Percentiles rank a stretch among this genome's conserved stretches.
Conservation (phyloP, 30 jellyfish, hydroid and myxozoan species). For the Chrysaora quinquecirrha region DNA sequence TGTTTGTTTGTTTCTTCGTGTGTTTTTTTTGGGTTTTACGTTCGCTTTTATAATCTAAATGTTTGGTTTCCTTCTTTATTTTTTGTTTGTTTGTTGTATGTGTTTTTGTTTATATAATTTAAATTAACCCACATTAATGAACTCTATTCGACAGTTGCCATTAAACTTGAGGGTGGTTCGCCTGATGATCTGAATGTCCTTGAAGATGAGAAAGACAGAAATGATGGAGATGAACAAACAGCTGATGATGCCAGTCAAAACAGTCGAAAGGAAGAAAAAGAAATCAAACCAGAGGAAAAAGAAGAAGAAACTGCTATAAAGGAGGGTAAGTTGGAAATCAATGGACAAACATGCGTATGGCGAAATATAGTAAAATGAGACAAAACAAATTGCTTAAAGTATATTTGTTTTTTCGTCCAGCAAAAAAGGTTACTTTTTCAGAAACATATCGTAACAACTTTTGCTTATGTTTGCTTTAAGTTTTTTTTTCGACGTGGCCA, state of each 20-base stretch:
- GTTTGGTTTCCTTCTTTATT: not conserved
- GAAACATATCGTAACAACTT: too few species aligned
- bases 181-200: slow-evolving; percentile 73
- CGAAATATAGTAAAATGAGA: too few species aligned
- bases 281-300: not conserved
- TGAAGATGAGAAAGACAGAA: slow-evolving; percentile 36
- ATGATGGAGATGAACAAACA: slow-evolving; percentile 1
- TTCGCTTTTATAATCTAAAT: not conserved
- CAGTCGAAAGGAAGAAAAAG: not conserved
- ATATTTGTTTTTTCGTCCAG: too few species aligned
- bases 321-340: not conserved
- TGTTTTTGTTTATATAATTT: not conserved
- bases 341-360: too few species aligned
- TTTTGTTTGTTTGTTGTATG: not conserved
- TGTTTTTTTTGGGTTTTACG: too few species aligned
- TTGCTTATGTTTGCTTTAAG: too few species aligned
- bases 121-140: not conserved
- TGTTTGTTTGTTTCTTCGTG: too few species aligned
- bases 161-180: slow-evolving; percentile 87
- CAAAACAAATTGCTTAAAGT: too few species aligned
- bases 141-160: slow-evolving; percentile 55
- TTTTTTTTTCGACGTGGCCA: too few species aligned
- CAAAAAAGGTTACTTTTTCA: too few species aligned
- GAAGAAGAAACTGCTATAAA: slow-evolving; percentile 1
- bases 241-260: not conserved